Evolutionary conservation across 2,797 vertebrate genomes (phyloP).

Genomic region (Enteromius fasciolatus): DNA sequence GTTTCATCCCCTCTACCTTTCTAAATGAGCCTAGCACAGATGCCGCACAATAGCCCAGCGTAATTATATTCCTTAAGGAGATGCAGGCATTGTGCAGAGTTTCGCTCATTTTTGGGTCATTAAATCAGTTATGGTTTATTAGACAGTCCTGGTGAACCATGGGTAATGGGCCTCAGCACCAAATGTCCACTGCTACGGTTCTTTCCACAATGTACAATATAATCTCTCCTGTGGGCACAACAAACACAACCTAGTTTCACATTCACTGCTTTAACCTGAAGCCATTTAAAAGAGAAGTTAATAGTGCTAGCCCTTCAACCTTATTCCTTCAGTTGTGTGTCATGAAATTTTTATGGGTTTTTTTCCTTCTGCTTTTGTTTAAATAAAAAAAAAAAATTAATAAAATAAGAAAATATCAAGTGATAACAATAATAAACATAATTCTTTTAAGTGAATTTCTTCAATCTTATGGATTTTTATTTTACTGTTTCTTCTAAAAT

Average conservation of each 20-base stretch:
- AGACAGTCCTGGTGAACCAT: constrained; percentile 8
- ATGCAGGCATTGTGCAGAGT: constrained; percentile 1
- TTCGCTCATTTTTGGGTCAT: constrained; percentile 24
- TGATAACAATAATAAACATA: neutral
- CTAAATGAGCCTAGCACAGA: constrained; percentile 36
- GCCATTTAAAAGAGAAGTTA: neutral
- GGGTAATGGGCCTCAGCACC: constrained; percentile 23
- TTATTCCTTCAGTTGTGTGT: neutral
- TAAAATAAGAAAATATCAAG: no score
- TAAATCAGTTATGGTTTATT: constrained; percentile 48
- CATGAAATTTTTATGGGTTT: no score
- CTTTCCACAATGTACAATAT: neutral
- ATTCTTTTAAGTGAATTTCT: neutral
- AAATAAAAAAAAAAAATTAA: neutral
- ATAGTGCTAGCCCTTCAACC: neutral
- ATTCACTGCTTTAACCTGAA: neutral
- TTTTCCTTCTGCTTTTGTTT: neutral
- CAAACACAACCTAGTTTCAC: neutral
- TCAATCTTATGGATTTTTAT: neutral
- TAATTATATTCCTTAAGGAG: constrained; percentile 46
- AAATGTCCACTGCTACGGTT: neutral
- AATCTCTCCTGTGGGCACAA: neutral
- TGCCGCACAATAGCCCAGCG: constrained; percentile 1
- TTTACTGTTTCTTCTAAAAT: neutral
- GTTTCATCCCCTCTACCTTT: constrained; percentile 41